phyloP scores from a whole-genome alignment of 2,797 vertebrate genomes.

The Ctenosaura bakeri region DNA sequence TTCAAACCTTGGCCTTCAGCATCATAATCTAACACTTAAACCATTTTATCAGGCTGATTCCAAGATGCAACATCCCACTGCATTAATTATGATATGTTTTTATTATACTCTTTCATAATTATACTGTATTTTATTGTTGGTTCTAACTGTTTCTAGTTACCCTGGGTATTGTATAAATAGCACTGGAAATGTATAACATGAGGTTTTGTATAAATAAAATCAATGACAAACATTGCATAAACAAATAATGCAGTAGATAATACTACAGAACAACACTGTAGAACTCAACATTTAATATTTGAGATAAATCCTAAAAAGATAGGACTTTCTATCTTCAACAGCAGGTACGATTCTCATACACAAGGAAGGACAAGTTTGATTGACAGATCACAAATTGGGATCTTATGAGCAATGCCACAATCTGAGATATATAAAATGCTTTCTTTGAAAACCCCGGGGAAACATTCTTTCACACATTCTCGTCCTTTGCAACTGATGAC shows the following conservation, averaged over 20 bases:
- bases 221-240: no score
- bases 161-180: background rate
- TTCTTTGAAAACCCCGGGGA: slow-evolving; percentile 20
- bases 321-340: background rate
- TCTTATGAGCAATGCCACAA: background rate
- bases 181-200: background rate
- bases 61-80: no score
- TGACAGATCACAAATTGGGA: background rate
- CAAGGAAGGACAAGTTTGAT: background rate
- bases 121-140: background rate
- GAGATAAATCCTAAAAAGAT: background rate
- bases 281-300: background rate
- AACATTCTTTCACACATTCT: background rate
- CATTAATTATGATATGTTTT: background rate
- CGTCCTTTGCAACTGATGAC: background rate
- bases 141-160: background rate
- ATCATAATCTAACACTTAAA: no score
- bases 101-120: background rate
- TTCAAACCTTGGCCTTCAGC: no score
- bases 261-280: background rate
- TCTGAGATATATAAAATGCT: background rate
- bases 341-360: background rate
- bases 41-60: background rate
- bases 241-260: no score
- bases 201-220: background rate